A percentile compares a stretch with the other conserved stretches of the same genome.
phyloP scores from a whole-genome alignment of 2,888 invertebrate genomes.

The Drosophila seclusa region DNA sequence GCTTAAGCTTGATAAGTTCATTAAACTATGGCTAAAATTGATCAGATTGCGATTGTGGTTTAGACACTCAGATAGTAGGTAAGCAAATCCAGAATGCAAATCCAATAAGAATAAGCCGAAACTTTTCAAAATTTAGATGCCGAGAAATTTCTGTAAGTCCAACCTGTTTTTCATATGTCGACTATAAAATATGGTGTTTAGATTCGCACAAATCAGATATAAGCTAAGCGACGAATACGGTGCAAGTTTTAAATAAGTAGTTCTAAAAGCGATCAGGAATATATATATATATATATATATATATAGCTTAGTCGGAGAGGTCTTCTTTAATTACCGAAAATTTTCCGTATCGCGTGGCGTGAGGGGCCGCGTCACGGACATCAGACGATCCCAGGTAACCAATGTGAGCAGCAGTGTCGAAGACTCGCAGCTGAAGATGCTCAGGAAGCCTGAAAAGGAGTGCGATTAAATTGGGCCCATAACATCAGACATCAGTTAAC shows the following conservation, averaged over 20 bases:
- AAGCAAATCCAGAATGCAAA: neutral
- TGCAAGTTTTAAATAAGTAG: neutral
- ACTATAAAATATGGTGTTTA: neutral
- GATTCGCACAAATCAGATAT: neutral
- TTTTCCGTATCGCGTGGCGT: conserved; percentile 82
- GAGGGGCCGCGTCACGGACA: conserved; percentile 87
- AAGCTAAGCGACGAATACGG: neutral
- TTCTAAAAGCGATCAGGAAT: neutral
- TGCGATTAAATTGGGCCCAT: neutral
- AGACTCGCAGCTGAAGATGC: conserved; percentile 87
- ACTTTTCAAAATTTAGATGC: neutral
- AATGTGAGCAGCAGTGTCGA: conserved; percentile 87
- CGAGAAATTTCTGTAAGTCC: neutral
- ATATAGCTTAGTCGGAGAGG: neutral
- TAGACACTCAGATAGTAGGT: neutral
- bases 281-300: neutral
- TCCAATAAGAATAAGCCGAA: neutral
- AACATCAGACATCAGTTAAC: neutral
- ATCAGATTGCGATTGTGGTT: neutral
- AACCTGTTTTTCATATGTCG: neutral
- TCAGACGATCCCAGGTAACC: conserved; percentile 88
- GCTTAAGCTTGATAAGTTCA: neutral
- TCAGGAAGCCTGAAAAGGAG: conserved; percentile 85
- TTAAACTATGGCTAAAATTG: neutral
- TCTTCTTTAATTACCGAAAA: conserved; percentile 59